Evolutionary conservation across 2,888 invertebrate species (phyloP), one percentile per base, ranked within the genome.

Genomic region (Stegophylla sp.): DNA sequence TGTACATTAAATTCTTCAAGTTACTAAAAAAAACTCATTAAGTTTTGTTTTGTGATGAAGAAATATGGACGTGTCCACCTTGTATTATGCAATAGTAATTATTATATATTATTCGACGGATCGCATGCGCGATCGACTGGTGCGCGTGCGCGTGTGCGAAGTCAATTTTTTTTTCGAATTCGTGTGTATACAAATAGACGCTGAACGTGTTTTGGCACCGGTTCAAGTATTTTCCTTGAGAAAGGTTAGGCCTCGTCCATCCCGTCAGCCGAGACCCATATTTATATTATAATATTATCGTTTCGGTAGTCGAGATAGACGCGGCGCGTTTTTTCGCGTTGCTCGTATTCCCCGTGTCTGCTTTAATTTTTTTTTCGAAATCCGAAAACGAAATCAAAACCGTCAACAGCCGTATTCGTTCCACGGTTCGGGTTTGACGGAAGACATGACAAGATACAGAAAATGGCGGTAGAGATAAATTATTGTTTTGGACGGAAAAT

Each of bases 201-300:
- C 34, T 5, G 51, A n/a, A 23, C 34, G 34, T 34, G 34, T 7
- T 12, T 79, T 79, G 79, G 79, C 79, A 69, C 41, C 41, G 61
- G 69, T 48, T 79, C 79, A 79, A 79, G 79, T 71, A 79, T 79
- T 79, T 71, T 71, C 71, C 79, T 79, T 79, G 79, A 61, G 77
- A 79, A 79, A 79, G 79, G 79, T 79, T 79, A 79, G 79, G 61
- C 77, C 34, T 7, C 61, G 59, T 17, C 59, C 59, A 51, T 56
- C 43, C 53, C n/a, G 56, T 71, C 59, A 61, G 69, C 69, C 79
- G 61, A 71, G 79, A 79, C 79, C 79, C 79, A 71, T 71, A 34
- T 34, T n/a, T n/a, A n/a, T 53, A 20, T 53, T 17, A 41, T 53
- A 26, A 66, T 66, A n/a, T 66, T 43, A 34, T 34, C 26, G 53